A percentile compares a stretch with the other conserved stretches of the same genome.
phyloP scores from a whole-genome alignment of 1,140 invertebrate genomes.

The Trachelipus rathkii region DNA sequence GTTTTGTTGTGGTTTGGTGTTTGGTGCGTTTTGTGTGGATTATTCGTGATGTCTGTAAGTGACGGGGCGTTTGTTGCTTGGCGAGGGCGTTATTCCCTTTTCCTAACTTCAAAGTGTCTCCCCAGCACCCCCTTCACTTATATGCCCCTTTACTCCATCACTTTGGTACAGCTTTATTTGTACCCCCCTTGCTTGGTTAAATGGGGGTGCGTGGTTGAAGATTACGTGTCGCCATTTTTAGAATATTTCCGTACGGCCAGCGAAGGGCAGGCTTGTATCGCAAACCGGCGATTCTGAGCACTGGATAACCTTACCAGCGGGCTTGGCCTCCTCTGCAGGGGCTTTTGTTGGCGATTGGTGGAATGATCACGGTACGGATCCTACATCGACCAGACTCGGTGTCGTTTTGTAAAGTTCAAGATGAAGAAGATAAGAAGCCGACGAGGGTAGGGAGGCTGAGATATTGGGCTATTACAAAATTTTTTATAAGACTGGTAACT shows the following conservation, averaged over 20 bases:
- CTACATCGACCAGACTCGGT: slow-evolving; percentile 71
- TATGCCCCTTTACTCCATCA: no score
- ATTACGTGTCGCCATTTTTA: slow-evolving; percentile 31
- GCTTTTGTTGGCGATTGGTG: slow-evolving; percentile 25
- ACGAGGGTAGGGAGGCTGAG: slow-evolving; percentile 42
- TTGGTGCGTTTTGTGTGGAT: no score
- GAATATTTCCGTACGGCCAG: slow-evolving; percentile 40
- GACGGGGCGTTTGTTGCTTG: no score
- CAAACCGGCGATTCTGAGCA: slow-evolving; percentile 45
- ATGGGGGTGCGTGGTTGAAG: slow-evolving; percentile 16
- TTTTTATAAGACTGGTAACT: background rate
- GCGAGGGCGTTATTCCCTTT: no score
- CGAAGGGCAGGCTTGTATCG: slow-evolving; percentile 46
- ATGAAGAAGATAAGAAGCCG: slow-evolving; percentile 56
- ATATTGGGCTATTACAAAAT: background rate
- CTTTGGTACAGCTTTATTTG: no score
- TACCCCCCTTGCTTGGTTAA: no score
- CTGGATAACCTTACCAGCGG: slow-evolving; percentile 45
- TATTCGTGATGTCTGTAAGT: no score
- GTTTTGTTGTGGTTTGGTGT: no score
- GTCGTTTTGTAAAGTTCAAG: slow-evolving; percentile 82
- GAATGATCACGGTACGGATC: slow-evolving; percentile 57
- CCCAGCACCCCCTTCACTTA: no score
- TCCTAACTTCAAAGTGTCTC: no score
- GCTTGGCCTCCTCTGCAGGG: slow-evolving; percentile 39